Evolutionary conservation across 2,113 vertebrate species (phyloP).

Genomic region (Acanthisitta chloris): DNA sequence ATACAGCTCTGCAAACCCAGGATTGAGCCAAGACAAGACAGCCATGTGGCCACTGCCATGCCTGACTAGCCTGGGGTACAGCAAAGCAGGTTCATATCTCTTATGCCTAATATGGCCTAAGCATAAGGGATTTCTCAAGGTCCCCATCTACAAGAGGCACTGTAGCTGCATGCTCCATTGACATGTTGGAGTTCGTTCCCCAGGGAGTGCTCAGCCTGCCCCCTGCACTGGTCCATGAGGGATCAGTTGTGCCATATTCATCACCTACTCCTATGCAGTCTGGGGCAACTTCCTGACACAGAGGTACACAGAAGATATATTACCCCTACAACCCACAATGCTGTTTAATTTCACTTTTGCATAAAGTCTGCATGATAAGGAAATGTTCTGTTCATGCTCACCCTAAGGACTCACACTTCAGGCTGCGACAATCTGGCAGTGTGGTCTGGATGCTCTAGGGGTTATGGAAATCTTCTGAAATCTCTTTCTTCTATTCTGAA

Average conservation of each 20-base stretch:
- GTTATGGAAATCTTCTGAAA: not conserved
- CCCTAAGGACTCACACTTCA: not conserved
- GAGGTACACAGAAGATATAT: not conserved
- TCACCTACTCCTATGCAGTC: not conserved
- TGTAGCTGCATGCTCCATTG: not conserved
- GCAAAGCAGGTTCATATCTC: not conserved
- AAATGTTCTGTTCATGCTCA: not conserved
- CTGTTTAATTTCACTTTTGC: not conserved
- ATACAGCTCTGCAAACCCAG: not conserved
- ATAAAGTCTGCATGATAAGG: not conserved
- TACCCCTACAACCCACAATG: not conserved
- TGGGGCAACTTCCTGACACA: not conserved
- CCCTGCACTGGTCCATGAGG: fast-evolving
- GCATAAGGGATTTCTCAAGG: not conserved
- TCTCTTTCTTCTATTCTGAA: not conserved
- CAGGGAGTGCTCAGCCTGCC: fast-evolving
- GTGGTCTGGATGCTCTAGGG: not conserved
- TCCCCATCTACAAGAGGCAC: not conserved
- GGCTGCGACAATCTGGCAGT: not conserved
- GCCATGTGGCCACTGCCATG: fast-evolving
- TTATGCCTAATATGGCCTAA: not conserved
- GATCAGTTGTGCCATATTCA: not conserved
- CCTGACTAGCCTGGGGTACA: not conserved
- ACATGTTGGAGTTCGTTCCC: not conserved
- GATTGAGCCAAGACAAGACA: not conserved